These are phyloP conservation scores for Willisornis vidua DNA, from an alignment of 2,113 vertebrate species.

Conservation along the genomic window DNA sequence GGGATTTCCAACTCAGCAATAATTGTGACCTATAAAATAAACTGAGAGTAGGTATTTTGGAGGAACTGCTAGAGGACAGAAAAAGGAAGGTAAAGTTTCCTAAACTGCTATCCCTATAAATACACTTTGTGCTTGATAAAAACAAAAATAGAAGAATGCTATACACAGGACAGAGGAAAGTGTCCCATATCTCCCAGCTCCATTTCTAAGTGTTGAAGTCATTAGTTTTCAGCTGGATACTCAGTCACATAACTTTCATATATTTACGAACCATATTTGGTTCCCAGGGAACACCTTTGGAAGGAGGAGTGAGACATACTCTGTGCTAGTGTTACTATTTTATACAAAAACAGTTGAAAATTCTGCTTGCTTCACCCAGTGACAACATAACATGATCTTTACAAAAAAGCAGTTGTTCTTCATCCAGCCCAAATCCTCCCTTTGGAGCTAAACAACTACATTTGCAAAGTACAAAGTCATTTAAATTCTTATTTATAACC, in stretches of 20 bases:
- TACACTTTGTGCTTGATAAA: background rate
- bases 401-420: background rate
- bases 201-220: background rate
- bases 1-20: background rate
- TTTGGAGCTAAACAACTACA: background rate
- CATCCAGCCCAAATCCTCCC: background rate
- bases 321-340: background rate
- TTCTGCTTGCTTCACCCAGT: background rate
- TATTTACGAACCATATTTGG: background rate
- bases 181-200: background rate
- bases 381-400: background rate
- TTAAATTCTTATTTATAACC: background rate
- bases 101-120: background rate
- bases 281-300: background rate
- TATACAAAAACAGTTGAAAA: background rate
- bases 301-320: background rate
- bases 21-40: background rate
- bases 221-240: background rate
- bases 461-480: background rate
- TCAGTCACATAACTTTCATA: background rate
- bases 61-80: background rate
- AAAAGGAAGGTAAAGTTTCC: background rate
- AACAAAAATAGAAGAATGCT: background rate
- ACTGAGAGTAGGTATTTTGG: background rate
- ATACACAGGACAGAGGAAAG: background rate